Evolutionary conservation across 2,113 vertebrate genomes (phyloP).

Genomic region (Mus pahari): DNA sequence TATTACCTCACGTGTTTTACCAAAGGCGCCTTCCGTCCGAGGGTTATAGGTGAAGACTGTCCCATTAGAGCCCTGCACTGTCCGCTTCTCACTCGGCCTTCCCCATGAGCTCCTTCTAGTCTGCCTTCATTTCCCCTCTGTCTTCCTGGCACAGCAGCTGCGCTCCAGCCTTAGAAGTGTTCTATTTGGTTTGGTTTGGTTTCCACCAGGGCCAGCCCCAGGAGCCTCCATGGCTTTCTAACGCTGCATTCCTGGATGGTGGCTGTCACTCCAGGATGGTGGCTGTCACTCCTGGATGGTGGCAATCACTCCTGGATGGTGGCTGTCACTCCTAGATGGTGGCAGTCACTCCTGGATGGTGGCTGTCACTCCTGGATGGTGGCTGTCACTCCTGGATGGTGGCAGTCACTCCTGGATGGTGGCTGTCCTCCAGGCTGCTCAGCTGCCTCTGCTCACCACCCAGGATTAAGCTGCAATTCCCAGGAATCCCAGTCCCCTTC

Average conservation of each 20-base stretch:
- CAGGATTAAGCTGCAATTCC: not conserved
- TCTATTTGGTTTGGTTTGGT: not conserved
- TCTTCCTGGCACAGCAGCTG: not conserved
- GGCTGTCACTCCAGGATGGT: not conserved
- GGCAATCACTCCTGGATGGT: not conserved
- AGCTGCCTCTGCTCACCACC: not conserved
- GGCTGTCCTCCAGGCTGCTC: not conserved
- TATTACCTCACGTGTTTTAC: not conserved
- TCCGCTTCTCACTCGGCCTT: not conserved
- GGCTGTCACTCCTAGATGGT: not conserved
- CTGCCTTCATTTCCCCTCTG: not conserved
- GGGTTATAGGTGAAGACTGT: not conserved
- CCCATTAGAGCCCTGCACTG: not conserved
- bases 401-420: not conserved
- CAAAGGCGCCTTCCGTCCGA: not conserved
- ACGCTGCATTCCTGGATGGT: not conserved
- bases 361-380: not conserved
- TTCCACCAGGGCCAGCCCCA: not conserved
- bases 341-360: not conserved
- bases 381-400: not conserved
- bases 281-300: not conserved
- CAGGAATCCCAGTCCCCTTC: not conserved
- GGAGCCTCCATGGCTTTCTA: not conserved
- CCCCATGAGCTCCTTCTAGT: not conserved
- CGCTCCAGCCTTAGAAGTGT: not conserved